Conservation (phyloP, 2,797 vertebrate species). For the Poeciliopsis gracilis region DNA sequence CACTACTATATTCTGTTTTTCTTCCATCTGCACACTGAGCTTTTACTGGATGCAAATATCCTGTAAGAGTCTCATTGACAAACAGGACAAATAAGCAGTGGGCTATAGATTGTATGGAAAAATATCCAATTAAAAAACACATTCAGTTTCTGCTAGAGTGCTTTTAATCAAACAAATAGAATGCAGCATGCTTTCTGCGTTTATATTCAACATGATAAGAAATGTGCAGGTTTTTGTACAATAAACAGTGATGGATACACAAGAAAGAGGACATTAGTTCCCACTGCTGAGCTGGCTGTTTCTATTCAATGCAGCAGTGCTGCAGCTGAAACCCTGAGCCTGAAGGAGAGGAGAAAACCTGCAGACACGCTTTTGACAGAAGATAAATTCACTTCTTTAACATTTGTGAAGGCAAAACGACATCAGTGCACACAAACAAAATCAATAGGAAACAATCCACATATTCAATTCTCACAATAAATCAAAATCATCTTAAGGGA, state of each 20-base stretch:
- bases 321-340: background rate
- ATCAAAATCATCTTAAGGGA: background rate
- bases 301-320: conserved; percentile 7
- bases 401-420: background rate
- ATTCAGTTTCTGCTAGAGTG: conserved; percentile 30
- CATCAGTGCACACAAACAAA: background rate
- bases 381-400: background rate
- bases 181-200: conserved; percentile 24
- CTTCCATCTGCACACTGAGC: conserved; percentile 18
- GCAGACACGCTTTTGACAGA: background rate
- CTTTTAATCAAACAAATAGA: conserved; percentile 46
- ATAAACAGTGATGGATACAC: conserved; percentile 36
- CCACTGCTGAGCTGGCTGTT: background rate
- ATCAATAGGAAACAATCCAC: background rate
- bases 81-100: conserved; percentile 35
- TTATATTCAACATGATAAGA: conserved; percentile 18
- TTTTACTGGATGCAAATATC: conserved; percentile 42
- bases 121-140: conserved; percentile 39
- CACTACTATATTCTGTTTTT: conserved; percentile 25
- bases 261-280: conserved; percentile 4
- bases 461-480: background rate
- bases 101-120: conserved; percentile 27
- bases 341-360: conserved; percentile 6
- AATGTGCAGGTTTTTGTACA: conserved; percentile 23
- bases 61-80: conserved; percentile 28